Base-by-base conservation (phyloP, 2,797 vertebrate genomes). In the Hozukius guyotensis region DNA sequence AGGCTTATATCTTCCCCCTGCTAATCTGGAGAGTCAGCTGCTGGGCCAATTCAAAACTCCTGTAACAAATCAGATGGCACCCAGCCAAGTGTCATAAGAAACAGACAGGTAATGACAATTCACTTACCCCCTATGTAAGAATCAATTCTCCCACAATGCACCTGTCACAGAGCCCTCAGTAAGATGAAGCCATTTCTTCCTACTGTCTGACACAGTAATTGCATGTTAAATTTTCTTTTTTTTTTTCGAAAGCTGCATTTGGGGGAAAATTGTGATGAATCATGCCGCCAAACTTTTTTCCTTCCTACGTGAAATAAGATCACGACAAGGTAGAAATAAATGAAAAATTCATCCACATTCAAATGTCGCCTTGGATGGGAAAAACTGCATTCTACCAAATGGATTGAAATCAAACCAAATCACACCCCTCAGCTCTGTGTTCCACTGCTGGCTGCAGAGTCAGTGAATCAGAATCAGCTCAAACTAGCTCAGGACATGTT, bases 121-220 rank as follows among this genome's bases (percentile, higher is more conserved):
- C 97, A 97, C 97, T 97, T 97, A 97, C 97, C 97, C 96, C 95
- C 95, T 95, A 93, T 94, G 96, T 95, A 96, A 96, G 97, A 97
- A 97, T 98, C 98, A 97, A 96, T 98, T 97, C 96, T 97, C 96
- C 96, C 96, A 97, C 97, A 98, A 98, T 98, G 97, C 97, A 97
- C 97, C 97, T 97, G 97, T 99, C 97, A 99, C 95, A 96, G 96
- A 97, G 96, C 95, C 96, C 95, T 97, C 96, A 93, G 96, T 96
- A 95, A 94, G 94, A 96, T 95, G 96, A 96, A 97, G 97, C 96
- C 95, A 97, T 97, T 97, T 98, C 97, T 97, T 96, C 96, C 87
- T 94, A 94, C 96, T 96, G 96, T 96, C 97, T 98, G 98, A 98
- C 98, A 98, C 92, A 88, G 93, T 98, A 98, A 99, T 98, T 98